A percentile compares a stretch with the other conserved stretches of the same genome.
Conservation (phyloP, 2,888 invertebrate genomes). For the Meta bourneti region DNA sequence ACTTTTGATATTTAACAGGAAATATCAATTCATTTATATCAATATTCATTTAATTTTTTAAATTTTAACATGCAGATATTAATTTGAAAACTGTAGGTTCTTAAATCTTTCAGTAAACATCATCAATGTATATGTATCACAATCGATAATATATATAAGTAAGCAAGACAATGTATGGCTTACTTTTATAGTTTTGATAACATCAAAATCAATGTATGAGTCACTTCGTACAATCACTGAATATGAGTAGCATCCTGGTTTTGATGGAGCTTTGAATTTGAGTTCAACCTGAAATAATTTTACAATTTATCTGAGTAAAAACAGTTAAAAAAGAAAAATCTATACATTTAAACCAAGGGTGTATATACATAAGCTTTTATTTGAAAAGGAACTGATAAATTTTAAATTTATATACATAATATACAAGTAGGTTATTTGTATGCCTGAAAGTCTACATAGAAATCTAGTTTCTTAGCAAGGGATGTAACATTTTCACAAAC, state of each 20-base stretch:
- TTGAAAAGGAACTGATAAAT: too few relatives aligned
- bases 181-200: slow-evolving; percentile 94
- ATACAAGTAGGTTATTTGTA: too few relatives aligned
- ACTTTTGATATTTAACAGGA: background rate
- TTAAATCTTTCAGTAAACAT: too few relatives aligned
- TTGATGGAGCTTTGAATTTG: slow-evolving; percentile 96
- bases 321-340: background rate
- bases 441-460: too few relatives aligned
- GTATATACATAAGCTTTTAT: too few relatives aligned
- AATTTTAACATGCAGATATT: background rate
- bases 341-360: background rate
- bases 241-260: slow-evolving; percentile 95
- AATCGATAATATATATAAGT: too few relatives aligned
- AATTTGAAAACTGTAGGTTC: background rate
- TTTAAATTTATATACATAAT: too few relatives aligned
- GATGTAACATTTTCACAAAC: too few relatives aligned
- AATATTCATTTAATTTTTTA: background rate
- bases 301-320: background rate
- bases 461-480: too few relatives aligned
- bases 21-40: background rate
- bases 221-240: slow-evolving; percentile 96
- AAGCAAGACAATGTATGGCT: slow-evolving; percentile 48
- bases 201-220: slow-evolving; percentile 98
- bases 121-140: too few relatives aligned
- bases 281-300: slow-evolving; percentile 85